These are phyloP conservation scores for Rhabdophis nuchalis DNA, from an alignment of 2,797 vertebrate species.

Conservation along the genomic window DNA sequence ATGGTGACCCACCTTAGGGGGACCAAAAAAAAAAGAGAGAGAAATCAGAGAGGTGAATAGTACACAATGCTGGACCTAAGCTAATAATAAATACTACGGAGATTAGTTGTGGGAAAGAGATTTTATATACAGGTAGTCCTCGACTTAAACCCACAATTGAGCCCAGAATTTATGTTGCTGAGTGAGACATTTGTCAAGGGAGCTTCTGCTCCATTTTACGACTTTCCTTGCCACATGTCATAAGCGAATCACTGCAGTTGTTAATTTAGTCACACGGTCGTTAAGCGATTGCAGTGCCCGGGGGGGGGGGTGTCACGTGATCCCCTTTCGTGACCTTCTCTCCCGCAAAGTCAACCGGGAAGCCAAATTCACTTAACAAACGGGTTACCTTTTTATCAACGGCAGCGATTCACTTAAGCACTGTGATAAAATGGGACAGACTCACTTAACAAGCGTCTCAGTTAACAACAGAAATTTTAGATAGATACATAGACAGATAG, in stretches of 20 bases:
- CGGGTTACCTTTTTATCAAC: too few relatives aligned
- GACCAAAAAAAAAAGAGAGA: neutral
- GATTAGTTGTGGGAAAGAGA: conserved; percentile 10
- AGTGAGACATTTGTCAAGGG: neutral
- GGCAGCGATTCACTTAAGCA: too few relatives aligned
- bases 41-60: neutral
- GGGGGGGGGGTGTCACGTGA: too few relatives aligned
- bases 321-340: too few relatives aligned
- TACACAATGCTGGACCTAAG: neutral
- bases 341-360: too few relatives aligned
- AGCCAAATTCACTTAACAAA: too few relatives aligned
- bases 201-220: neutral
- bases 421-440: too few relatives aligned
- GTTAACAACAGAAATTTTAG: too few relatives aligned
- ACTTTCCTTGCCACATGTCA: neutral
- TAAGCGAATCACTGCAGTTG: neutral
- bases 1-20: conserved; percentile 85
- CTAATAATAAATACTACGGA: neutral
- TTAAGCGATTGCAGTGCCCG: too few relatives aligned
- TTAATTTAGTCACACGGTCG: too few relatives aligned
- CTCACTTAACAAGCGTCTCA: too few relatives aligned
- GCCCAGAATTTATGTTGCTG: neutral
- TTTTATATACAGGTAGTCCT: conserved; percentile 21
- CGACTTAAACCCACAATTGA: fast-evolving
- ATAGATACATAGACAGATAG: too few relatives aligned